Evolutionary conservation across 1,140 invertebrate species (phyloP).

Genomic region (Macrotrachela quadricornifera): DNA sequence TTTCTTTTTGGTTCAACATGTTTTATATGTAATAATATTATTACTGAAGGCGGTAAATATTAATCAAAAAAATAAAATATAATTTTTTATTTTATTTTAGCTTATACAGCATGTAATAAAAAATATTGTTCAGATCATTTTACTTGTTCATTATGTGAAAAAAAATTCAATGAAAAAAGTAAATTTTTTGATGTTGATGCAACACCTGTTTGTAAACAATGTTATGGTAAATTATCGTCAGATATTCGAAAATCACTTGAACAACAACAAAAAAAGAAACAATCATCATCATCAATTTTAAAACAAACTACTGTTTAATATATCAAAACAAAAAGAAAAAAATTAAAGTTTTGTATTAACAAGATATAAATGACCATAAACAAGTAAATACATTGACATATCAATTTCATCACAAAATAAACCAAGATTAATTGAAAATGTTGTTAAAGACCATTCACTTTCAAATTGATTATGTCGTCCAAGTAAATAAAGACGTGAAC

Average conservation of each 20-base stretch:
- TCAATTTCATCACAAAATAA: no score
- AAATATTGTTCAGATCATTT: conserved; percentile 99
- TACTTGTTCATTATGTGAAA: conserved; percentile 89
- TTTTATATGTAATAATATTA: conserved; percentile 94
- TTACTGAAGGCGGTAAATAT: conserved; percentile 70
- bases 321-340: no score
- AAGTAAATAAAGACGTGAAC: no score
- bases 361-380: no score
- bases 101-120: conserved; percentile 49
- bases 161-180: conserved; percentile 83
- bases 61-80: no score
- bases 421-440: no score
- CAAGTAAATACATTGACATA: no score
- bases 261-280: not conserved
- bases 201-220: conserved; percentile 91
- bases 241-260: conserved; percentile 64
- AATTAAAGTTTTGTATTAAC: no score
- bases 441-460: no score
- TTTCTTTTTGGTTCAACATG: conserved; percentile 92
- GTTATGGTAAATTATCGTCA: conserved; percentile 83
- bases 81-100: not conserved
- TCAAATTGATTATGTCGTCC: no score
- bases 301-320: no score
- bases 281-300: no score
- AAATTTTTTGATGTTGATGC: conserved; percentile 98